Conservation (phyloP, 2,888 invertebrate genomes). For the Nomada lathburiana region DNA sequence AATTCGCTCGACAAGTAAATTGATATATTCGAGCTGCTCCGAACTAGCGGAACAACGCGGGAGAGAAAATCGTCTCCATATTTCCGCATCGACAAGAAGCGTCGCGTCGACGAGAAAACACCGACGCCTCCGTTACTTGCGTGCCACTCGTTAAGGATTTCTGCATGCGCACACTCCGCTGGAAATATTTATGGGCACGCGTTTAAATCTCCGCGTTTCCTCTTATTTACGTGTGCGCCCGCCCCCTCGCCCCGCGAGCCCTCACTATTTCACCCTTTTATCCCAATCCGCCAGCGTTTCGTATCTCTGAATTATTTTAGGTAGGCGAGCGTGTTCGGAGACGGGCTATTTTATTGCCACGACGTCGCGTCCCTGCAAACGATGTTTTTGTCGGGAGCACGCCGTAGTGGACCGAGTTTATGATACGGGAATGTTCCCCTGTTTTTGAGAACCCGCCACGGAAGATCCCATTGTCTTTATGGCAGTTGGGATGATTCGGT, state of each 20-base stretch:
- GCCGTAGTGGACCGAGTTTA: conserved; percentile 24
- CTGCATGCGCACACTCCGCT: conserved; percentile 8
- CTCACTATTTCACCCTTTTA: background rate
- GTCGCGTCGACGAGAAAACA: background rate
- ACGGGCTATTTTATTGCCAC: conserved; percentile 23
- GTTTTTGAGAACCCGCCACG: conserved; percentile 12
- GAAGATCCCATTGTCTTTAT: no score
- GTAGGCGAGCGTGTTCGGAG: conserved; percentile 1
- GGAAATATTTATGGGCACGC: conserved; percentile 32
- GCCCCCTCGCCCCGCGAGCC: background rate
- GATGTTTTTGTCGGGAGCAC: conserved; percentile 26
- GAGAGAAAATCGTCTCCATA: background rate
- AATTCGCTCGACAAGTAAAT: no score
- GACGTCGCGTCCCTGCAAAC: background rate
- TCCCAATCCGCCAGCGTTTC: background rate
- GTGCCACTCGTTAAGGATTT: conserved; percentile 18
- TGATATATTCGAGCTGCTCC: no score
- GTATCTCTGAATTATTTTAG: conserved; percentile 37
- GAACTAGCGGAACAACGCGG: background rate
- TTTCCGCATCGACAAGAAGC: background rate
- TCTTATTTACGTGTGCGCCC: conserved; percentile 35
- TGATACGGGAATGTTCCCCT: conserved; percentile 1
- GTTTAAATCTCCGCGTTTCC: conserved; percentile 23
- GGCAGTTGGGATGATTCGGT: background rate
- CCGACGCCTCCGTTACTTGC: background rate